These are phyloP conservation scores for Papilio aristodemus DNA, from an alignment of 1,140 invertebrate species.

Conservation along the genomic window DNA sequence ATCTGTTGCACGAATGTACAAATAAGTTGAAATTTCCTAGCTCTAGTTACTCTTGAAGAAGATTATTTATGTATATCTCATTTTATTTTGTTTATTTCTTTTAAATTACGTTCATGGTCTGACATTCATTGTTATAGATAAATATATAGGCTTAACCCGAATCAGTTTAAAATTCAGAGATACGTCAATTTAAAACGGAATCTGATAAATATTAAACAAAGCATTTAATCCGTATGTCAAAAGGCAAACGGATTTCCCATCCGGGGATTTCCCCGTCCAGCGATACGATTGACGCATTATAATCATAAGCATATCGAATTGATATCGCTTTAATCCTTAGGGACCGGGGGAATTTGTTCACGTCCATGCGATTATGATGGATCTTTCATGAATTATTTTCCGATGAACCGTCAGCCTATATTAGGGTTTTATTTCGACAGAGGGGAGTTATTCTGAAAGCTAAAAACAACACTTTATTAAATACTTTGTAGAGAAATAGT, in stretches of 20 bases:
- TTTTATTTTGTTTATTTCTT: too few relatives aligned
- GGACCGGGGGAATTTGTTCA: neutral
- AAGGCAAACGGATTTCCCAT: neutral
- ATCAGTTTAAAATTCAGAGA: neutral
- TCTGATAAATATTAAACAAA: neutral
- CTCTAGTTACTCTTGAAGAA: too few relatives aligned
- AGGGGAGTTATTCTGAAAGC: too few relatives aligned
- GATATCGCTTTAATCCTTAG: neutral
- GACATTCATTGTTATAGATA: neutral
- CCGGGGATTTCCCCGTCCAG: neutral
- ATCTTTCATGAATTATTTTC: neutral
- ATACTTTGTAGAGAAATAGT: too few relatives aligned
- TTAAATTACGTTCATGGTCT: neutral
- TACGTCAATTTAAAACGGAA: conserved; percentile 3
- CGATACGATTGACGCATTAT: conserved; percentile 6
- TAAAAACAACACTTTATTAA: too few relatives aligned
- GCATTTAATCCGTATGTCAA: neutral
- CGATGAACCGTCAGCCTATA: neutral
- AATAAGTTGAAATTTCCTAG: too few relatives aligned
- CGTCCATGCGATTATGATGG: neutral
- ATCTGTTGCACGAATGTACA: too few relatives aligned
- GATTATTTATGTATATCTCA: too few relatives aligned
- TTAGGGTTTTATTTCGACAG: too few relatives aligned
- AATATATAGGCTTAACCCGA: neutral
- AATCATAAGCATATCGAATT: neutral